phyloP scores from a whole-genome alignment of 2,888 invertebrate genomes.

The Napeogenes inachia region DNA sequence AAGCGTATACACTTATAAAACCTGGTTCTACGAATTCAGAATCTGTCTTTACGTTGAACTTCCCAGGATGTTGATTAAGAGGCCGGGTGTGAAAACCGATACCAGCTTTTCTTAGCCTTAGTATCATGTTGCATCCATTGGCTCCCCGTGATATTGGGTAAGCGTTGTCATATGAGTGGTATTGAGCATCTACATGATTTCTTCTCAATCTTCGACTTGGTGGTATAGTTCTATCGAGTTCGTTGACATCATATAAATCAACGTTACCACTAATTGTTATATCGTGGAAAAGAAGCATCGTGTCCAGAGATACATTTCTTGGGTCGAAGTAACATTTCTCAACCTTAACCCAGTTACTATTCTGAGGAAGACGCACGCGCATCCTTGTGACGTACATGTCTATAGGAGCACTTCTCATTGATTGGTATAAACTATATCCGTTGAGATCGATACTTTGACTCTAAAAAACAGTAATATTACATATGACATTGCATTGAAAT shows the following conservation, averaged over 20 bases:
- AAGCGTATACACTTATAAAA: conserved; percentile 90
- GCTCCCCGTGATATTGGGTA: conserved; percentile 55
- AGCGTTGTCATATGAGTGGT: conserved; percentile 48
- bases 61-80: conserved; percentile 80
- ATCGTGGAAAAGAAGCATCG: conserved; percentile 86
- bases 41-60: conserved; percentile 86
- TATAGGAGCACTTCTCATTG: conserved; percentile 78
- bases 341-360: conserved; percentile 82
- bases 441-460: conserved; percentile 76
- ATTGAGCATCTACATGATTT: conserved; percentile 61
- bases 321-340: conserved; percentile 88
- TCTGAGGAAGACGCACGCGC: conserved; percentile 82
- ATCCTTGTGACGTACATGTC: conserved; percentile 84
- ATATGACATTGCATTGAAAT: conserved; percentile 18
- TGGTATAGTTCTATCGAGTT: conserved; percentile 56
- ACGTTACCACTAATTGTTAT: conserved; percentile 87
- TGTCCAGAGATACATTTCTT: conserved; percentile 84
- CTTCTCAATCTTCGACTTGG: conserved; percentile 50
- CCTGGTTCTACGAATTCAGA: conserved; percentile 91
- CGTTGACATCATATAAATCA: conserved; percentile 74
- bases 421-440: conserved; percentile 81
- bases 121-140: conserved; percentile 86
- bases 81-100: conserved; percentile 87
- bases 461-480: conserved; percentile 40
- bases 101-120: conserved; percentile 85